A percentile compares a stretch with the other conserved stretches of the same genome.
These are phyloP conservation scores for Vannuccia rotundouncinata DNA, from an alignment of 2,888 invertebrate species.

Conservation along the genomic window DNA sequence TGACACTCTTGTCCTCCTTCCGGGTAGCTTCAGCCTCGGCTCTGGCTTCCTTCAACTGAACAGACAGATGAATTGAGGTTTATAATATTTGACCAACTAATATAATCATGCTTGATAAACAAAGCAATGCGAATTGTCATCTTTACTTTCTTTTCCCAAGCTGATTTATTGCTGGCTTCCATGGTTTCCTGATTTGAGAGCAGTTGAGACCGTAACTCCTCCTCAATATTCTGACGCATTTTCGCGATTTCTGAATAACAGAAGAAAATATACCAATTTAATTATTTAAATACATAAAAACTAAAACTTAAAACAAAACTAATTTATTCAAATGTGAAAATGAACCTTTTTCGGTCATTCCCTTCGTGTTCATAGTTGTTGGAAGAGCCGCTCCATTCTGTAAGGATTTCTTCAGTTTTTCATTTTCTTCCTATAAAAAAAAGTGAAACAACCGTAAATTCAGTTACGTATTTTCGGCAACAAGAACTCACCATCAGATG, in stretches of 20 bases:
- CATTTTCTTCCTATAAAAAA: constrained; percentile 39
- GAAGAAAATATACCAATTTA: neutral
- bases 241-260: constrained; percentile 47
- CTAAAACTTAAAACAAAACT: neutral
- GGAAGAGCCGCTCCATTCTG: neutral
- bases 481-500: no score
- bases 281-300: neutral
- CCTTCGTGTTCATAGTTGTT: constrained; percentile 12
- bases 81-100: no score
- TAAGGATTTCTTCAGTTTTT: constrained; percentile 41
- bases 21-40: neutral
- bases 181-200: constrained; percentile 45
- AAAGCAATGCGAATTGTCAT: neutral
- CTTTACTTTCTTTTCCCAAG: neutral
- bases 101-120: neutral
- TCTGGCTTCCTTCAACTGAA: constrained; percentile 35
- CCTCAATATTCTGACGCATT: constrained; percentile 52
- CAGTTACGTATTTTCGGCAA: no score
- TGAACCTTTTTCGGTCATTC: constrained; percentile 24
- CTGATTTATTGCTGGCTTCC: neutral
- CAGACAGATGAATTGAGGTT: no score
- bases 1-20: constrained; percentile 27
- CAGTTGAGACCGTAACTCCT: constrained; percentile 53
- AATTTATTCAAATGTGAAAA: neutral
- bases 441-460: no score